Conservation (phyloP, 2,888 invertebrate species). For the Bruchidius siliquastri region DNA sequence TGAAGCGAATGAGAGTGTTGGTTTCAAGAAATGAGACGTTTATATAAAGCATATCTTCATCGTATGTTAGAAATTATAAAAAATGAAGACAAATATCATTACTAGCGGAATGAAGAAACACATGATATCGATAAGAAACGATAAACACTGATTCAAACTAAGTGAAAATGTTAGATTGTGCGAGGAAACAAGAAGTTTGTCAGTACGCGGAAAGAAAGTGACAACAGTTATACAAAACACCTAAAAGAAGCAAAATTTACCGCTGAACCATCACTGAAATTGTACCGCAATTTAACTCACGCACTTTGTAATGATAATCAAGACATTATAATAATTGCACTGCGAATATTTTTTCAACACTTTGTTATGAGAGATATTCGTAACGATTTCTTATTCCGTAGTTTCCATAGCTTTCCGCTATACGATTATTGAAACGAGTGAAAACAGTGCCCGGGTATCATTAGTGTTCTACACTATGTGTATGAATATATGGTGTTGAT, state of each 20-base stretch:
- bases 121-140: no score
- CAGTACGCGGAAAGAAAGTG: background rate
- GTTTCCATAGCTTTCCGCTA: background rate
- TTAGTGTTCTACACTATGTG: no score
- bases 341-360: background rate
- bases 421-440: no score
- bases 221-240: background rate
- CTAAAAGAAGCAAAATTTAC: background rate
- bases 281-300: background rate
- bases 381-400: background rate
- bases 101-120: no score
- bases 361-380: background rate
- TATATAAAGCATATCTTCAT: no score
- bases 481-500: no score
- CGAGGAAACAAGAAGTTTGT: background rate
- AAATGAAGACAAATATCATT: no score
- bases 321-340: background rate
- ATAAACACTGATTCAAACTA: no score
- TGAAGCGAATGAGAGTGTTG: background rate
- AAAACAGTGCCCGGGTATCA: no score
- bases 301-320: background rate
- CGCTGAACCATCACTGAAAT: background rate
- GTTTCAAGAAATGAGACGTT: background rate
- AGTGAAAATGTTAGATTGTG: no score
- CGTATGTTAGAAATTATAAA: no score